Percentiles rank a stretch among this genome's conserved stretches.
phyloP scores from a whole-genome alignment of 2,113 vertebrate species.

The Patagioenas fasciata region DNA sequence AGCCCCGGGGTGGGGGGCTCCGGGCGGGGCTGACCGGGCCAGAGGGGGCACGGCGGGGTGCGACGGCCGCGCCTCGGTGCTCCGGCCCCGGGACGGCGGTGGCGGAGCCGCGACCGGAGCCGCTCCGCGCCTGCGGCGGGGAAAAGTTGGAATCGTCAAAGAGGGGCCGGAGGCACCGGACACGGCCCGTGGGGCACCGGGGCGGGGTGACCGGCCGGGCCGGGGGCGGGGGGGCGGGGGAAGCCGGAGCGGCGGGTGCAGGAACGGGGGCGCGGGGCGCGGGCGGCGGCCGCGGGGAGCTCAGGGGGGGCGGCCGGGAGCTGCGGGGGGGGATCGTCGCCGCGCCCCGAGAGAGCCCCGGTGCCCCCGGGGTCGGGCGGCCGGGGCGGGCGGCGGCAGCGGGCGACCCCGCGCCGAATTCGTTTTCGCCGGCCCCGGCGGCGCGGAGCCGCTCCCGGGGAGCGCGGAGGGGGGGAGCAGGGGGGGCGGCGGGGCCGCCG shows the following conservation, averaged over 20 bases:
- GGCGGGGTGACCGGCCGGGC: too few relatives aligned
- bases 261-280: not conserved
- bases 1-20: not conserved
- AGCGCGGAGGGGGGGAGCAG: not conserved
- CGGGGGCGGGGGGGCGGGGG: too few relatives aligned
- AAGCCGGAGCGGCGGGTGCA: too few relatives aligned
- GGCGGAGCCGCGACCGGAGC: not conserved
- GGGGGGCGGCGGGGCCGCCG: slow-evolving; percentile 24
- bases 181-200: not conserved
- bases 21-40: not conserved
- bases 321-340: not conserved
- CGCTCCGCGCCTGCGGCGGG: not conserved
- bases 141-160: not conserved
- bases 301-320: too few relatives aligned
- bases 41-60: not conserved
- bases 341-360: not conserved
- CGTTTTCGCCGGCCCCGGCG: not conserved
- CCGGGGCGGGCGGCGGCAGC: not conserved
- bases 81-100: not conserved
- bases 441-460: slow-evolving; percentile 18
- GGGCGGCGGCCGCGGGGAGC: not conserved
- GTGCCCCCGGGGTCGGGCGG: not conserved
- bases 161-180: not conserved
- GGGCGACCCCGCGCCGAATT: not conserved
- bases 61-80: not conserved